Evolutionary conservation across 2,797 vertebrate genomes (phyloP), one percentile per base, ranked within the genome.

Genomic region (Sebastes hubbsi): DNA sequence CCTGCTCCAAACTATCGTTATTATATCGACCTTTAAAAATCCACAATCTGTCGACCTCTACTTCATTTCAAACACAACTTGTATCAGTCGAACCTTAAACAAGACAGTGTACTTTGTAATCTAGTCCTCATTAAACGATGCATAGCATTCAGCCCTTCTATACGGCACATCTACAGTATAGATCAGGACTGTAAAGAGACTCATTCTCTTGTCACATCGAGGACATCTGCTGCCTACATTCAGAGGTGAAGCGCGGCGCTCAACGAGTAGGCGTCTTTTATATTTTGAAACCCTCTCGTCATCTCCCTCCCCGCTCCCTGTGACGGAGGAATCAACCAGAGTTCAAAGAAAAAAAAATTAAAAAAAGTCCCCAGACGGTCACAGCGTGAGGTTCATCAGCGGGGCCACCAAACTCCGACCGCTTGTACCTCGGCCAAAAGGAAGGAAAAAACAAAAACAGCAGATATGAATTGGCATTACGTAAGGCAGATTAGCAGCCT

Each of bases 401-500:
- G 11, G 67, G 59, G 77, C 46, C 64, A 34, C 70, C 55, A 5
- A 36, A 49, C 55, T 36, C 38, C 0, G 12, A 55, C 20, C 5
- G 13, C 64, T 22, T 61, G 60, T 8, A 46, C 58, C 71, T 65
- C 56, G 5, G 36, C 32, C 56, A 12, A 75, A 7, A 42, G 4
- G 3, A 24, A 65, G 8, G 3, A 30, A 66, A 32, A 73, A 65
- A 64, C 22, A 75, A 22, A 56, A 81, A 69, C 78, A 77, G 29
- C 75, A 87, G 73, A 80, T 42, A 70, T 63, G 67, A 91, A 82
- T 87, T 74, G 80, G 67, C 76, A 46, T 90, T 82, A 78, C 30
- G 22, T 88, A 87, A 89, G 6, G n/a, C 42, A 27, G 85, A 82
- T 84, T 64, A 84, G 34, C 81, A 54, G 81, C 56, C 79, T 8